A percentile compares a stretch with the other conserved stretches of the same genome.
phyloP scores from a whole-genome alignment of 2,888 invertebrate species.

The Homarus gammarus region DNA sequence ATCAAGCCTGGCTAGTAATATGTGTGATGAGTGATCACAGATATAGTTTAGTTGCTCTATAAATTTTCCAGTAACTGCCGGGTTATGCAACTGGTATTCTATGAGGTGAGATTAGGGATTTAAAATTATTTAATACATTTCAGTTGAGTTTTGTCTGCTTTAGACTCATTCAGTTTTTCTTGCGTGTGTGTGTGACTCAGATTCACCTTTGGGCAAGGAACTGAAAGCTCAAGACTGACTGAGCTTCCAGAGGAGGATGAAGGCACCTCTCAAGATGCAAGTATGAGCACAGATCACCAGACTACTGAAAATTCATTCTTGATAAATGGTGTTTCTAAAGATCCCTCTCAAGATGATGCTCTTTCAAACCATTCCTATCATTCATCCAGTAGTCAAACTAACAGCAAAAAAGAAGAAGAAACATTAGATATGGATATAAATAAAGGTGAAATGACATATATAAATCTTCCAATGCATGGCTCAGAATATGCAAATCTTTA shows the following conservation, averaged over 20 bases:
- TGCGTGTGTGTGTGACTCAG: background rate
- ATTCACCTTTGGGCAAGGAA: slow-evolving; percentile 12
- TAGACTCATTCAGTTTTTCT: background rate
- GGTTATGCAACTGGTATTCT: too few species aligned
- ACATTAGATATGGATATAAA: background rate
- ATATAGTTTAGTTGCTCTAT: too few species aligned
- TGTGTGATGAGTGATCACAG: too few species aligned
- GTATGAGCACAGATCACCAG: background rate
- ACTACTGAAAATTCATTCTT: slow-evolving; percentile 5
- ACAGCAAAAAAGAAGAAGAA: background rate
- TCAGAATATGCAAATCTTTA: background rate
- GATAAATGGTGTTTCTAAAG: background rate
- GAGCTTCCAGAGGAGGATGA: slow-evolving; percentile 38
- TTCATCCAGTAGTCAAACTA: background rate
- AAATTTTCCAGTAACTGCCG: too few species aligned
- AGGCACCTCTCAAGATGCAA: background rate
- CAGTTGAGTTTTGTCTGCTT: too few species aligned
- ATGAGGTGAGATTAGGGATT: too few species aligned
- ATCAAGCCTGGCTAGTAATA: background rate
- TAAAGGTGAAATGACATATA: background rate
- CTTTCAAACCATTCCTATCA: background rate
- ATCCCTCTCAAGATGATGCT: background rate
- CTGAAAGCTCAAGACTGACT: slow-evolving; percentile 8
- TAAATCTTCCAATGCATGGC: background rate
- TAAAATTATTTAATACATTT: too few species aligned